Base-by-base conservation (phyloP, 2,113 vertebrate genomes). In the Burhinus bistriatus region DNA sequence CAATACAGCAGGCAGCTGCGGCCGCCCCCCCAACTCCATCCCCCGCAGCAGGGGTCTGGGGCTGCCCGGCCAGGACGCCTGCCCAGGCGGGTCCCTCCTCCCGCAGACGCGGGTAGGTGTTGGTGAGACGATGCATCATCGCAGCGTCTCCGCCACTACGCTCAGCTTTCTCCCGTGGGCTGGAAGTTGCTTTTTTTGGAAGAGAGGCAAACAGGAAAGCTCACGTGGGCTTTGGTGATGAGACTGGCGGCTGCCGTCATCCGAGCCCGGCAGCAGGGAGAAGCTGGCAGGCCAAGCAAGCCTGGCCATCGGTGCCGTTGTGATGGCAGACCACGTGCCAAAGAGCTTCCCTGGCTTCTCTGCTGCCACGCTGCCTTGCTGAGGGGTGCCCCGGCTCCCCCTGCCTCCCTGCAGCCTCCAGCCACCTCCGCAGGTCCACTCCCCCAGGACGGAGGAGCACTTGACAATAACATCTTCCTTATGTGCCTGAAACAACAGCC, bases 171-270 rank as follows among this genome's bases (percentile, higher is more conserved):
- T 89, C 54, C 91, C 2, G 81, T 89, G 87, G 95, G 91, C 77
- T 96, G 93, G 66, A 90, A 91, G 66, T 22, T 95, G 95, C 87
- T 96, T 93, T 96, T 89, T 95, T 96, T 94, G 91, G 87, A 95
- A 92, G 85, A 55, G 44, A 93, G 44, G 90, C 64, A 75, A 92
- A 59, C 81, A 82, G 91, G 17, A 73, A 91, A 75, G 42, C 89
- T 96, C 81, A 71, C 7, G 18, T 83, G 81, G 86, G 94, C 87
- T 84, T 66, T 38, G 14, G 61, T 9, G 70, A 82, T 70, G 93
- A 87, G 78, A 51, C 81, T 87, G 87, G 77, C 19, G 1, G 77
- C 51, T 87, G 77, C 80, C 7, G 18, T 12, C 66, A 82, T 58
- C 78, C 0, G 0, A 87, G 66, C 65, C 47, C 0, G 1, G 84